These are phyloP conservation scores for Lagorchestes hirsutus DNA, from an alignment of 2,797 vertebrate genomes.

Conservation along the genomic window DNA sequence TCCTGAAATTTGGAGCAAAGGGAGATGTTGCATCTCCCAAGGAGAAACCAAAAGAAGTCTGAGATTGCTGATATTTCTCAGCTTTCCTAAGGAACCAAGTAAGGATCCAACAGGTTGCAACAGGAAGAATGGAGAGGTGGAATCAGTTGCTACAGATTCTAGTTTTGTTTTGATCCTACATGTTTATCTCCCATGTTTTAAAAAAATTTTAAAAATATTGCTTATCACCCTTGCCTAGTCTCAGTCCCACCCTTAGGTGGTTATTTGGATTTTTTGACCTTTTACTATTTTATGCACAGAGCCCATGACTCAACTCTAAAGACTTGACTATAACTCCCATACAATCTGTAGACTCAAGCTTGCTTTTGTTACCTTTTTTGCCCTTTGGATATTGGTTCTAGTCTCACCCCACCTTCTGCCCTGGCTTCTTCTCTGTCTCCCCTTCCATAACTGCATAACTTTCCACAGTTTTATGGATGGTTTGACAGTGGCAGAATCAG, in stretches of 20 bases:
- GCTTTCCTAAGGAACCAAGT: not conserved
- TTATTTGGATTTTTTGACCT: not conserved
- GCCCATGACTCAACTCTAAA: not conserved
- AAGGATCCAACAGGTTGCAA: not conserved
- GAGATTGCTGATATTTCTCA: not conserved
- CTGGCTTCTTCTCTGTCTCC: not conserved
- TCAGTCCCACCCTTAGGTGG: not conserved
- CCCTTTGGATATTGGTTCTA: not conserved
- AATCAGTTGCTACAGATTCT: not conserved
- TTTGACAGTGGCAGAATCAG: not conserved
- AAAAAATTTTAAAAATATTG: not conserved
- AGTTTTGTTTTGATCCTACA: not conserved
- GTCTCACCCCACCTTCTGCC: not conserved
- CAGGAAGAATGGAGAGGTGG: not conserved
- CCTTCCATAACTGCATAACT: not conserved
- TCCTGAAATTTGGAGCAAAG: not conserved
- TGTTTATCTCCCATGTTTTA: not conserved
- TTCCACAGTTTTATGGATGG: not conserved
- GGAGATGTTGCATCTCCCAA: not conserved
- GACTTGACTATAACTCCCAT: not conserved
- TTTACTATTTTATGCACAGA: not conserved
- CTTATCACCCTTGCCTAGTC: not conserved
- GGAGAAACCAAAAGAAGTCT: not conserved
- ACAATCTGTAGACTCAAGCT: not conserved
- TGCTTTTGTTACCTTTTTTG: not conserved